phyloP scores from a whole-genome alignment of 1,140 invertebrate species.

The Drosophila pandora region DNA sequence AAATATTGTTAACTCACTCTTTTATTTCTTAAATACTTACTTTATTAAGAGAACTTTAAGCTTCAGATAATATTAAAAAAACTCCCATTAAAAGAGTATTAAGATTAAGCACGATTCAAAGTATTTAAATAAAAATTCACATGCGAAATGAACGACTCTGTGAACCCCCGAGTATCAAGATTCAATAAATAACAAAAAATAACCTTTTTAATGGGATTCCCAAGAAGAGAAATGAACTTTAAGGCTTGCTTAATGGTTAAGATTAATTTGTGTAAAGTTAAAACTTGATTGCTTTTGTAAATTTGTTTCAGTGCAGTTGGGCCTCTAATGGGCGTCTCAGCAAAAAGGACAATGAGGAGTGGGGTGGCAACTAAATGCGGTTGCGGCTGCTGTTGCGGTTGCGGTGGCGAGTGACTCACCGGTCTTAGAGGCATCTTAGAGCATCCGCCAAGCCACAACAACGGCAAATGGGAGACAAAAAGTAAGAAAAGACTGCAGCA shows the following conservation, averaged over 20 bases:
- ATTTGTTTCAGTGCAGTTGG: slow-evolving; percentile 6
- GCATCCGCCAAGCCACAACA: slow-evolving; percentile 31
- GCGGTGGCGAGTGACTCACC: slow-evolving; percentile 49
- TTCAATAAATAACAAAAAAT: background rate
- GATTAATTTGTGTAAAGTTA: background rate
- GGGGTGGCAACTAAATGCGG: slow-evolving; percentile 60
- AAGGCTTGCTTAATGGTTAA: background rate
- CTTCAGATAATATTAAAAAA: too few species aligned
- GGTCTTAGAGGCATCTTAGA: slow-evolving; percentile 64
- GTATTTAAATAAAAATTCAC: background rate
- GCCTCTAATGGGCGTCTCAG: slow-evolving; percentile 17
- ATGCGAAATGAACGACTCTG: background rate
- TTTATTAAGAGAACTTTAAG: too few species aligned
- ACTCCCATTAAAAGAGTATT: background rate
- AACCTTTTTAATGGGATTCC: background rate
- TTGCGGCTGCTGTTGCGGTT: slow-evolving; percentile 68
- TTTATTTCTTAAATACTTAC: too few species aligned
- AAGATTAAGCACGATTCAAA: background rate
- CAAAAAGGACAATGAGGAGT: background rate
- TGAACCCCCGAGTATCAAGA: background rate
- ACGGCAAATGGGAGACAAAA: slow-evolving; percentile 14
- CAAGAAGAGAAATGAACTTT: background rate
- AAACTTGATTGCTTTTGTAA: background rate
- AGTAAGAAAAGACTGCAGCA: slow-evolving; percentile 16
- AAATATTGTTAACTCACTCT: too few species aligned